Conservation (phyloP, 2,888 invertebrate species). For the Agrochola circellaris region DNA sequence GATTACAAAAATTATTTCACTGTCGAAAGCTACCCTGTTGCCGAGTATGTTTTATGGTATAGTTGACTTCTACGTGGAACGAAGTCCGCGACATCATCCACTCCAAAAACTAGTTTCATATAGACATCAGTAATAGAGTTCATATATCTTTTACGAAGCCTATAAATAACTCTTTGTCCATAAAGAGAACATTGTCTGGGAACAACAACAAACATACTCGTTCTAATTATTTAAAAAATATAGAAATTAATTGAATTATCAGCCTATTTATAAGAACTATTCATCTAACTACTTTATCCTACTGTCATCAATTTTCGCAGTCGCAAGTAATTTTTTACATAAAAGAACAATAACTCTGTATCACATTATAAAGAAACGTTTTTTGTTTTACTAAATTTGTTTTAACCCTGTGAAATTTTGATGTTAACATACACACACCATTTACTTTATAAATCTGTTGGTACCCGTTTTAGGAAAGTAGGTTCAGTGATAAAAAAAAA, state of each 20-base stretch:
- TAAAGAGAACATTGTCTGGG: not conserved
- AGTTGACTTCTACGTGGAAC: not conserved
- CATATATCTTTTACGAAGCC: not conserved
- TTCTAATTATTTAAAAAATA: not conserved
- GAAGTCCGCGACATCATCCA: no score
- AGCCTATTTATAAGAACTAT: not conserved
- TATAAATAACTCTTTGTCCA: no score
- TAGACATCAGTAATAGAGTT: not conserved
- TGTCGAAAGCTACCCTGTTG: not conserved
- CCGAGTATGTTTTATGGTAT: not conserved
- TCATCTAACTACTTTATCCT: conserved; percentile 7
- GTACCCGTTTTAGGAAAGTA: conserved; percentile 1
- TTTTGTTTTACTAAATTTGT: conserved; percentile 7
- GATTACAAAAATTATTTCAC: not conserved
- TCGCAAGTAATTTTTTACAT: conserved; percentile 24
- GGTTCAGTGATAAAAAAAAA: not conserved
- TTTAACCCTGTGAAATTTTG: not conserved
- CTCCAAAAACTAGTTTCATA: not conserved
- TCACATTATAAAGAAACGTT: not conserved
- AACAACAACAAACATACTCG: not conserved
- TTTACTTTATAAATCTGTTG: conserved; percentile 18
- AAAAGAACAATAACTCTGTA: not conserved
- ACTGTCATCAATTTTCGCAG: conserved; percentile 43
- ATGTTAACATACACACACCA: not conserved
- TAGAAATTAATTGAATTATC: not conserved